Base-by-base conservation (phyloP, 1,140 invertebrate genomes). In the Berghia stephanieae region DNA sequence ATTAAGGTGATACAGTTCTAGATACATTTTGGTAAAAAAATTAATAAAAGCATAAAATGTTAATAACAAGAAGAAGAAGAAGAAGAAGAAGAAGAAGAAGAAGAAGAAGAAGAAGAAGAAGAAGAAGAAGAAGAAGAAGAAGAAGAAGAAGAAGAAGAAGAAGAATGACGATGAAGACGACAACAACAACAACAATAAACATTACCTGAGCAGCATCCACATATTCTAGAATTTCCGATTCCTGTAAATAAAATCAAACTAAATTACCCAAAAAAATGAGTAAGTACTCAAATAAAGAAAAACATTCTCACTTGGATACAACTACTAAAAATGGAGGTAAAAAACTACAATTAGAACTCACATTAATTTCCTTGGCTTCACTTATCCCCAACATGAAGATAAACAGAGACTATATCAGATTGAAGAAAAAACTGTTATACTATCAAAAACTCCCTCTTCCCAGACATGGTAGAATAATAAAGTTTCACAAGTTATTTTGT, bases 161-260 rank as follows among this genome's bases (percentile, higher is more conserved):
- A 42, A 40, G 38, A 40, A 16, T 69, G 66, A 10, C 8, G 5
- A 42, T 69, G 38, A 38, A 36, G 8, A 42, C 6, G 34, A 42
- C 40, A 24, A 16, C 34, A 34, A 36, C 40, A 27, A 16, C 36
- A 16, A 10, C 13, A 38, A 68, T 6, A 31, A 6, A 38, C 36
- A 10, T 68, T 10, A 88, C 86, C 83, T 89, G 84, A 73, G 87
- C 89, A 75, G 86, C 86, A 80, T 90, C 89, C 55, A 90, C 84
- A 82, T 87, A 90, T 31, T 90, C 86, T 67, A 90, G 75, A 8
- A 90, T 78, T 68, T 90, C 89, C 57, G 85, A 83, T 73, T 90
- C 89, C 87, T 90, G 80, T 49, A 84, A 86, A 43, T 68, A 66
- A 70, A 10, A 63, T 73, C 66, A 79, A 63, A 66, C 34, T 40